Conservation (phyloP, 2,113 vertebrate species). For the Ptyas mucosa region DNA sequence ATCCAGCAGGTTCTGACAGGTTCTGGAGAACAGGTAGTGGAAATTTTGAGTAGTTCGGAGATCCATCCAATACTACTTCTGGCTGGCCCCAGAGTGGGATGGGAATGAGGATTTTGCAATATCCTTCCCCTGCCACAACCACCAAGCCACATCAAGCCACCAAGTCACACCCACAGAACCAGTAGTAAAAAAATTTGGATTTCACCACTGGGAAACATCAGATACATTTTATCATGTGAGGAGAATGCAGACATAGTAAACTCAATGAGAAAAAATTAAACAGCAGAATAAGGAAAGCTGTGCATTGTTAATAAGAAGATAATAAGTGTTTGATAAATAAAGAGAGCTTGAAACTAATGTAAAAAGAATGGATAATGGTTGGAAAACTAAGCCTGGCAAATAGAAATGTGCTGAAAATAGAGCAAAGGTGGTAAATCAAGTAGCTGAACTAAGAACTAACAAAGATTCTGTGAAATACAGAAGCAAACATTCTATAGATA, state of each 20-base stretch:
- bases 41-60: too few relatives aligned
- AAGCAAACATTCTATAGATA: neutral
- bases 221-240: neutral
- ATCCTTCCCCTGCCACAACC: too few relatives aligned
- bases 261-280: neutral
- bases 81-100: too few relatives aligned
- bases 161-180: too few relatives aligned
- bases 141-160: too few relatives aligned
- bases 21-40: too few relatives aligned
- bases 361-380: neutral
- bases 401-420: neutral
- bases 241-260: neutral
- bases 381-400: neutral
- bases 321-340: neutral
- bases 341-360: neutral
- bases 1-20: too few relatives aligned
- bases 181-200: too few relatives aligned
- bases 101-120: too few relatives aligned
- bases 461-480: neutral
- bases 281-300: neutral
- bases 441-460: neutral
- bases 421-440: neutral
- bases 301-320: neutral
- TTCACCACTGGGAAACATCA: neutral
- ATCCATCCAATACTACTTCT: too few relatives aligned